Evolutionary conservation across 35 echinoderm and acorn worm genomes (phyloP).

Genomic region (Apostichopus parvimensis): DNA sequence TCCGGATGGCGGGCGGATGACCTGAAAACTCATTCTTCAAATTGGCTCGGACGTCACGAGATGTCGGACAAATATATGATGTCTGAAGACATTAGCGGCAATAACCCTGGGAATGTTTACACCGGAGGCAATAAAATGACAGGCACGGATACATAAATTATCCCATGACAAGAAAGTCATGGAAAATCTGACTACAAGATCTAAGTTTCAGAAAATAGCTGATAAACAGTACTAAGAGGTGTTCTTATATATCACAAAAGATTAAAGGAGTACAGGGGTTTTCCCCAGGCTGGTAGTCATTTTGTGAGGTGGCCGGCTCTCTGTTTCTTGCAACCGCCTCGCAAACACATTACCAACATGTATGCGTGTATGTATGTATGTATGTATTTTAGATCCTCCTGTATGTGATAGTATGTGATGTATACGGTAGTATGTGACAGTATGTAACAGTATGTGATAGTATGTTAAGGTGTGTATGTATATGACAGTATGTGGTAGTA

Average conservation of each 20-base stretch:
- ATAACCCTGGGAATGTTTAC: slow-evolving; percentile 44
- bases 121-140: slow-evolving; percentile 38
- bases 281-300: no score
- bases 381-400: no score
- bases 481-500: no score
- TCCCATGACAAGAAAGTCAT: neutral
- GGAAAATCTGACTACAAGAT: neutral
- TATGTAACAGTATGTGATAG: no score
- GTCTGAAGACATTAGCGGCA: slow-evolving; percentile 23
- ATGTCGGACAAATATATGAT: neutral
- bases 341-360: no score
- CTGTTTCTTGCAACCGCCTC: no score
- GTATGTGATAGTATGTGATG: no score
- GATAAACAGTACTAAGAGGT: neutral
- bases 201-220: neutral
- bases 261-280: no score
- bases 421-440: no score
- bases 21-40: slow-evolving; percentile 22
- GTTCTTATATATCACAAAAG: neutral
- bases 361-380: no score
- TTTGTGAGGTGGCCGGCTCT: no score
- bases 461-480: no score
- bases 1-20: neutral
- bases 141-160: slow-evolving; percentile 5
- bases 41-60: neutral